Base-by-base conservation (phyloP, 2,113 vertebrate genomes). In the Thalassoma bifasciatum region DNA sequence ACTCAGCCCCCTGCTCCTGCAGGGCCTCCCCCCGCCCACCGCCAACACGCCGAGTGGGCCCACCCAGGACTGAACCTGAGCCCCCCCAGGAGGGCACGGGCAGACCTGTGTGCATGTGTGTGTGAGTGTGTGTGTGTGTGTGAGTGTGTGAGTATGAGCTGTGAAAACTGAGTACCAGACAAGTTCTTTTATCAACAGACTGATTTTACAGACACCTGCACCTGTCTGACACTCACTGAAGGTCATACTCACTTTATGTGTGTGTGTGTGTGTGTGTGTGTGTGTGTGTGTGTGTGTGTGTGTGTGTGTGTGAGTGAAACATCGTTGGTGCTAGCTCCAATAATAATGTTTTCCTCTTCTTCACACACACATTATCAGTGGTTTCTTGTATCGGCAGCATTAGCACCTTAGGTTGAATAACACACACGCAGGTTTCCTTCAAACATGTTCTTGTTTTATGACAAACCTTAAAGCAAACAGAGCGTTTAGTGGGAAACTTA, bases 1-100 rank as follows among this genome's bases (percentile, higher is more conserved):
- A 78, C 86, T 93, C 68, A 91, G 92, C 74, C 93, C 92, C 66
- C 83, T 92, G 81, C 91, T 91, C 46, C 88, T 88, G 23, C 91
- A 91, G 76, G 64, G 87, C 77, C 84, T 90, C 0, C 87, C 83
- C n/a, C n/a, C n/a, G 0, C 81, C 94, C 0, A 56, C 90, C 47
- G 69, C 66, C 70, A 81, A 49, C 63, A 65, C 92, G 56, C 66
- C 86, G 22, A 56, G 84, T 59, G 89, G 90, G 75, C 74, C 89
- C 22, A 82, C 70, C 30, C 89, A 91, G 74, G 89, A 93, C 84
- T 94, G 80, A 92, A 34, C 44, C 37, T 16, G 38, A 37, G 49
- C 42, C 40, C 14, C 22, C 50, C 58, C 40, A 17, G 54, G 69
- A 46, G 53, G 56, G 5, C n/a, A 54, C 12, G 54, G 46, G 5